phyloP scores from a whole-genome alignment of 2,113 vertebrate genomes.

The Heliornis fulica region DNA sequence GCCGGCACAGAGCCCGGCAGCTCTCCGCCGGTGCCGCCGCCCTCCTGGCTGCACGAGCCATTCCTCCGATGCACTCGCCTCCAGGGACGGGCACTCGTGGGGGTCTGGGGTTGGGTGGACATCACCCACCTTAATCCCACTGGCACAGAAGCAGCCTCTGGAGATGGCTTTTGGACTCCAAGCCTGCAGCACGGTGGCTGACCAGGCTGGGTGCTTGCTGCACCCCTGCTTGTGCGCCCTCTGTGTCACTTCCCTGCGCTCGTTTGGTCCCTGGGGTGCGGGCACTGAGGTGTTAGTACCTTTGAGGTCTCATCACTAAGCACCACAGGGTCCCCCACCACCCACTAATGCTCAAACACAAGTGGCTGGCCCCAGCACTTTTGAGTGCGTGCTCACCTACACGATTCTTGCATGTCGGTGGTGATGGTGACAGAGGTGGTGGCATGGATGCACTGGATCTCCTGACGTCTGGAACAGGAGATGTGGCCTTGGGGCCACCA shows the following conservation, averaged over 20 bases:
- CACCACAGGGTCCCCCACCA: background rate
- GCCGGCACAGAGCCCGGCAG: background rate
- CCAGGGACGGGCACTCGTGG: rapidly evolving
- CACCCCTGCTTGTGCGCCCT: background rate
- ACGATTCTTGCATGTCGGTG: rapidly evolving
- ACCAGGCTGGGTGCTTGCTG: rapidly evolving
- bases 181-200: background rate
- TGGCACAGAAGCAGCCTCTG: rapidly evolving
- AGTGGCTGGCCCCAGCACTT: rapidly evolving
- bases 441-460: rapidly evolving
- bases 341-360: background rate
- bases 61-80: background rate
- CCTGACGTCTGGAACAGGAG: rapidly evolving
- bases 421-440: background rate
- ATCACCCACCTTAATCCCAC: background rate
- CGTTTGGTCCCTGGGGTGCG: rapidly evolving
- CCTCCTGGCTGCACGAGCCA: background rate
- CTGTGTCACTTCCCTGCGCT: rapidly evolving
- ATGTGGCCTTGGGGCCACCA: no score
- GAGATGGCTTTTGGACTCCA: background rate
- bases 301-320: background rate
- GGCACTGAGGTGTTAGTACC: background rate
- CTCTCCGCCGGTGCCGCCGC: background rate
- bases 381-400: rapidly evolving
- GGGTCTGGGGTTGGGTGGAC: no score